These are phyloP conservation scores for Australoheros facetus DNA, from an alignment of 2,797 vertebrate species.

Conservation along the genomic window DNA sequence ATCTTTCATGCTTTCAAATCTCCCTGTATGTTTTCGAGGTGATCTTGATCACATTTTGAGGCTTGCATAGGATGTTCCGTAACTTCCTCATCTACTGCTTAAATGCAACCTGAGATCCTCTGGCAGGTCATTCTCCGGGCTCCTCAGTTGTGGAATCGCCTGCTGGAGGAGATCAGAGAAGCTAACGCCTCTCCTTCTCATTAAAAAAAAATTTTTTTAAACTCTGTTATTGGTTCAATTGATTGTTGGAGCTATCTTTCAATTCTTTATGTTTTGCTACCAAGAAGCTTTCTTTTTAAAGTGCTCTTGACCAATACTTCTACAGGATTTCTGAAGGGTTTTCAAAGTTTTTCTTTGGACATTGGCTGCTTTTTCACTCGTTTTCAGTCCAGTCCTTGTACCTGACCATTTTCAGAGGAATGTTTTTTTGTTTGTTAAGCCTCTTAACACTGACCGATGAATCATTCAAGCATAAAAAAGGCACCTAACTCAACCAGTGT, in stretches of 20 bases:
- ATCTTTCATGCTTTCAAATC: no score
- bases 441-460: not conserved
- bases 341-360: not conserved
- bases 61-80: not conserved
- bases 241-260: no score
- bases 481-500: not conserved
- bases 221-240: no score
- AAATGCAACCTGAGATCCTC: not conserved
- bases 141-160: not conserved
- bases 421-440: not conserved
- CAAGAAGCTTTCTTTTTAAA: no score
- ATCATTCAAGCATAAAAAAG: not conserved
- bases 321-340: not conserved
- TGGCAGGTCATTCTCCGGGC: not conserved
- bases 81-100: not conserved
- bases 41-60: not conserved
- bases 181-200: not conserved
- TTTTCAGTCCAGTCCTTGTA: not conserved
- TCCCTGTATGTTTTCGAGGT: not conserved
- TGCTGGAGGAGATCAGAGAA: not conserved
- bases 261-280: no score
- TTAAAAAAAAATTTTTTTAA: not conserved
- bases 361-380: not conserved
- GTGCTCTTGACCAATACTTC: not conserved
- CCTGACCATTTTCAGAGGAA: not conserved